Conservation (phyloP, 2,113 vertebrate genomes). For the Colistium nudipinnis region DNA sequence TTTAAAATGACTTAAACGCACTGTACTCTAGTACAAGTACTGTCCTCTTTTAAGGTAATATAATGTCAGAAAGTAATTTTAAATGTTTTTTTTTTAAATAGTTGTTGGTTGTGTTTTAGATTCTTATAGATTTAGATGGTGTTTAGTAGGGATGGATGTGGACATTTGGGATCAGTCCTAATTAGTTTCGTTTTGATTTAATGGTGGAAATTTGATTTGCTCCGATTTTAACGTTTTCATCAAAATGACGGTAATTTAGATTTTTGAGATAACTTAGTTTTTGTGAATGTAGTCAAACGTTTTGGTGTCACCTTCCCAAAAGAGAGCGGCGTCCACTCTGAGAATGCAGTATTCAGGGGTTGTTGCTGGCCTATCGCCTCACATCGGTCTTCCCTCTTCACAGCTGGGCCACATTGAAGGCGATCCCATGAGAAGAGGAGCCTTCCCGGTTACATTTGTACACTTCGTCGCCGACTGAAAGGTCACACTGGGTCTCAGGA, state of each 20-base stretch:
- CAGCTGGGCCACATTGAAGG: constrained; percentile 98
- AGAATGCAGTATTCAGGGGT: neutral
- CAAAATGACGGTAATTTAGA: no score
- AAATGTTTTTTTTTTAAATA: neutral
- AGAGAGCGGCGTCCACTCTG: neutral
- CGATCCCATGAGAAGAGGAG: constrained; percentile 92
- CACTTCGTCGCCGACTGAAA: constrained; percentile 93
- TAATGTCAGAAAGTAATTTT: neutral
- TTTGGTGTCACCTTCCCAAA: neutral
- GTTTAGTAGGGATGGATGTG: constrained; percentile 3
- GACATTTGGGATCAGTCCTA: constrained; percentile 4
- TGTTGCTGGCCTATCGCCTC: neutral
- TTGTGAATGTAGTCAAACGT: neutral
- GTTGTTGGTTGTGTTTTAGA: constrained; percentile 39
- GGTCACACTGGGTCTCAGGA: constrained; percentile 23
- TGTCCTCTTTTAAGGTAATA: constrained; percentile 65
- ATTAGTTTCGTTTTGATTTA: neutral
- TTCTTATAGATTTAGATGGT: constrained; percentile 26
- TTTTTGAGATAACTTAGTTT: neutral
- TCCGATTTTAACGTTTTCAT: no score
- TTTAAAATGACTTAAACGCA: constrained; percentile 59
- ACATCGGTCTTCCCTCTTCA: constrained; percentile 28
- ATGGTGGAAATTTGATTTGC: no score
- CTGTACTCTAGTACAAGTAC: no score
- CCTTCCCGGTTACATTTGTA: constrained; percentile 96